A percentile compares a stretch with the other conserved stretches of the same genome.
These are phyloP conservation scores for Oscheius sp. DNA, from an alignment of 2,888 invertebrate species.

Conservation along the genomic window DNA sequence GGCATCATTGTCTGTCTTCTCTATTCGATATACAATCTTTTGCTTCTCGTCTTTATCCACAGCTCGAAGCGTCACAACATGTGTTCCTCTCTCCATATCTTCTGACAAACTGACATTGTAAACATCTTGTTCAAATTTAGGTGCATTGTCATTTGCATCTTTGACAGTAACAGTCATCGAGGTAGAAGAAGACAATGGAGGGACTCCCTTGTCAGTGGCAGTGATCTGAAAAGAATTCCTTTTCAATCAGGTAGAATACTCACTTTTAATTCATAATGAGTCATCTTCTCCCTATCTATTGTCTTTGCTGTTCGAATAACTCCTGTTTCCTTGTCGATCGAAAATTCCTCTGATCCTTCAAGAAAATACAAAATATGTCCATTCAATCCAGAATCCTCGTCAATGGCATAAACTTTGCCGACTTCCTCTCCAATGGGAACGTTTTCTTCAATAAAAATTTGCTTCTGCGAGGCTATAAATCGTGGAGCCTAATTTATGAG, in stretches of 20 bases:
- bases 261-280: constrained; percentile 85
- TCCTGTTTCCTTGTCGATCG: constrained; percentile 89
- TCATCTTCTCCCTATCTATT: constrained; percentile 88
- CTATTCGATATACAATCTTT: constrained; percentile 65
- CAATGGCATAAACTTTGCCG: constrained; percentile 91
- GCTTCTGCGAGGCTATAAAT: constrained; percentile 89
- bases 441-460: constrained; percentile 90
- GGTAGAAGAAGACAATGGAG: constrained; percentile 72
- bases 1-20: constrained; percentile 51
- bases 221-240: constrained; percentile 69
- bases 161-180: constrained; percentile 57
- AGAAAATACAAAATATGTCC: constrained; percentile 43
- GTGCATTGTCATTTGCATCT: constrained; percentile 87
- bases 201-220: constrained; percentile 88
- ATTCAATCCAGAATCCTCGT: constrained; percentile 85
- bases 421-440: constrained; percentile 88
- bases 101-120: constrained; percentile 84
- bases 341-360: constrained; percentile 77
- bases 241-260: neutral
- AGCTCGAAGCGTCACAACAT: constrained; percentile 19
- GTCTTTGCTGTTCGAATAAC: constrained; percentile 87
- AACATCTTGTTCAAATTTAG: constrained; percentile 79
- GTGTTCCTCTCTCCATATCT: constrained; percentile 76
- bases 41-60: constrained; percentile 54
- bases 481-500: constrained; percentile 81